Conservation (phyloP, 2,888 invertebrate species). For the Sarcophaga rosellei region DNA sequence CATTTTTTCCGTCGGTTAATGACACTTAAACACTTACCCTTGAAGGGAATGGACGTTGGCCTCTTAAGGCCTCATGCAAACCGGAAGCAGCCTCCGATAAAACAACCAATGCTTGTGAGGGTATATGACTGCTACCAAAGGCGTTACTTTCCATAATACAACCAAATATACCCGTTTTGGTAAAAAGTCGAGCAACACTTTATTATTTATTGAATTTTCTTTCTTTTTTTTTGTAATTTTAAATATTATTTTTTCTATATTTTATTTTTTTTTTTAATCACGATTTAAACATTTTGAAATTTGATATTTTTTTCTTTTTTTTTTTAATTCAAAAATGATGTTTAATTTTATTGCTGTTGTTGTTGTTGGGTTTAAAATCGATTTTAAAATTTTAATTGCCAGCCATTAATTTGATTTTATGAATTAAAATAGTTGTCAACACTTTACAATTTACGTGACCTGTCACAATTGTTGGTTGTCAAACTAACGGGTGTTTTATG, state of each 20-base stretch:
- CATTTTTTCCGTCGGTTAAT: conserved; percentile 11
- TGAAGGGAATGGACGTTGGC: conserved; percentile 89
- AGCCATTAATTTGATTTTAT: conserved; percentile 30
- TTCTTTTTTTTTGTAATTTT: background rate
- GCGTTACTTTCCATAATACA: conserved; percentile 88
- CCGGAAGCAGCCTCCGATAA: conserved; percentile 89
- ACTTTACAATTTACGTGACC: conserved; percentile 63
- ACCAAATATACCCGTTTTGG: conserved; percentile 43
- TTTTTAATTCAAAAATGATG: background rate
- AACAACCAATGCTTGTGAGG: conserved; percentile 88
- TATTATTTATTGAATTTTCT: background rate
- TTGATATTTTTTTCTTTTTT: conserved; percentile 4
- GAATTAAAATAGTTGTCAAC: conserved; percentile 19
- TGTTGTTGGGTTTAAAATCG: background rate
- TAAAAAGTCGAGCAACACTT: conserved; percentile 22
- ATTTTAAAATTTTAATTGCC: conserved; percentile 1
- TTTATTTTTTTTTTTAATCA: background rate
- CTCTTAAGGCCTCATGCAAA: conserved; percentile 88
- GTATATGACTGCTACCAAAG: conserved; percentile 87
- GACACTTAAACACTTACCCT: conserved; percentile 84
- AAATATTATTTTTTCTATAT: background rate
- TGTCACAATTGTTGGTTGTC: conserved; percentile 62
- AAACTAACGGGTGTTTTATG: conserved; percentile 42
- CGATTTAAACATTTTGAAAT: background rate
- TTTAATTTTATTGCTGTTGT: background rate